A percentile compares a stretch with the other conserved stretches of the same genome.
phyloP scores from a whole-genome alignment of 2,888 invertebrate genomes.

The Tetramorium bicarinatum region DNA sequence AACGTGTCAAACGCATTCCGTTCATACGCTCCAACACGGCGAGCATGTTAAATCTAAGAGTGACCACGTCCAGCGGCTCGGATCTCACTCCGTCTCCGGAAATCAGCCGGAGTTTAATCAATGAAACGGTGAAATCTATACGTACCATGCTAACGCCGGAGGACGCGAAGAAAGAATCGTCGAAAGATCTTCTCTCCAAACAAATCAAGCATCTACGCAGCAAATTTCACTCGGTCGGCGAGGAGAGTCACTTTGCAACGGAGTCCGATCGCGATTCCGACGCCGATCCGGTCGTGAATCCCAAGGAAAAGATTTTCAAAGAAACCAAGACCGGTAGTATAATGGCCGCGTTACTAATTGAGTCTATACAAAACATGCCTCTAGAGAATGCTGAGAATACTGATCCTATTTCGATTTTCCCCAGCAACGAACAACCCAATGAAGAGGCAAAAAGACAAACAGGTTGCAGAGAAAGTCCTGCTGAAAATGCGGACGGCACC shows the following conservation, averaged over 20 bases:
- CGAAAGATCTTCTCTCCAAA: conserved; percentile 8
- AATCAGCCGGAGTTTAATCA: background rate
- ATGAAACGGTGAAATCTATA: conserved; percentile 18
- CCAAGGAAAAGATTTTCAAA: conserved; percentile 75
- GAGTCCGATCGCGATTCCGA: background rate
- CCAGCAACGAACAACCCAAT: conserved; percentile 24
- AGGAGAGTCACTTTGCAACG: background rate
- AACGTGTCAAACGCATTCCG: conserved; percentile 25
- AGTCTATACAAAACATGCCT: conserved; percentile 87
- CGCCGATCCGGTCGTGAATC: conserved; percentile 74
- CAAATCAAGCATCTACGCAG: conserved; percentile 26
- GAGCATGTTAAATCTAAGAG: conserved; percentile 12
- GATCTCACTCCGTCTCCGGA: conserved; percentile 21
- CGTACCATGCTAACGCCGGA: conserved; percentile 4
- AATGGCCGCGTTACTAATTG: conserved; percentile 90
- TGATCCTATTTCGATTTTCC: conserved; percentile 80
- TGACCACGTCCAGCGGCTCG: background rate
- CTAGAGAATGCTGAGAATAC: conserved; percentile 82
- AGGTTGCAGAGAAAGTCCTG: background rate
- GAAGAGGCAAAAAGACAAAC: background rate
- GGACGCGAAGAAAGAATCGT: background rate
- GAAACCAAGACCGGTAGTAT: conserved; percentile 87
- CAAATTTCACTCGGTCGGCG: conserved; percentile 32
- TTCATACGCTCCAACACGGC: conserved; percentile 27
- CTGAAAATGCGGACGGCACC: conserved; percentile 58